Conservation (phyloP, 2,888 invertebrate species). For the Sphinx pinastri region DNA sequence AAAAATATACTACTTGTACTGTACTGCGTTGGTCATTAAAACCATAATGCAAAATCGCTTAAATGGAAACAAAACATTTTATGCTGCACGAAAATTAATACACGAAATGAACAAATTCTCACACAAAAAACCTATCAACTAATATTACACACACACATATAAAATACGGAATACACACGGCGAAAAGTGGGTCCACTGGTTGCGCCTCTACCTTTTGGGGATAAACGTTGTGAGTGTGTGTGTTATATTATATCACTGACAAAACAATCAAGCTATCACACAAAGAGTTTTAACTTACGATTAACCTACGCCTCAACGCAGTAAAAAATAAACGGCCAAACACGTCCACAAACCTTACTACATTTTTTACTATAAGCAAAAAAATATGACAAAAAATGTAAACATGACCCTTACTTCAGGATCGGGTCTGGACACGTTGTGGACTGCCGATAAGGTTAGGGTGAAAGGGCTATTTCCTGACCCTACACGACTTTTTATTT, state of each 20-base stretch:
- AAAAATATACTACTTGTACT: too few species aligned
- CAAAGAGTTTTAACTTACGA: conserved; percentile 1
- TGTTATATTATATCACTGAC: not conserved
- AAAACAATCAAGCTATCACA: not conserved
- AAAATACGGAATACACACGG: too few species aligned
- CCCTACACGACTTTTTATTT: not conserved
- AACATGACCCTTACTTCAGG: conserved; percentile 29
- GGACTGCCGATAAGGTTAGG: conserved; percentile 27
- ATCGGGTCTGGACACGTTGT: conserved; percentile 32
- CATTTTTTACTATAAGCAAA: conserved; percentile 15
- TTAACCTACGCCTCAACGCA: not conserved
- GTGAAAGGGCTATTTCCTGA: conserved; percentile 5
- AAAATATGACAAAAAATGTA: conserved; percentile 29
- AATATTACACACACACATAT: not conserved
- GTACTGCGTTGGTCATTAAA: too few species aligned
- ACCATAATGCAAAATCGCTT: too few species aligned
- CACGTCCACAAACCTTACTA: conserved; percentile 18
- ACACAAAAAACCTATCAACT: not conserved
- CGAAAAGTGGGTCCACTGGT: too few species aligned
- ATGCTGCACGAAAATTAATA: too few species aligned
- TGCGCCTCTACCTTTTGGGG: too few species aligned
- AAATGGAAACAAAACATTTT: too few species aligned
- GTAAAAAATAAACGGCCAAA: conserved; percentile 7
- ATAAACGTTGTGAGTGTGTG: too few species aligned
- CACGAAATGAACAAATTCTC: too few species aligned